Evolutionary conservation across 2,797 vertebrate genomes (phyloP).

Genomic region (Heliangelus exortis): DNA sequence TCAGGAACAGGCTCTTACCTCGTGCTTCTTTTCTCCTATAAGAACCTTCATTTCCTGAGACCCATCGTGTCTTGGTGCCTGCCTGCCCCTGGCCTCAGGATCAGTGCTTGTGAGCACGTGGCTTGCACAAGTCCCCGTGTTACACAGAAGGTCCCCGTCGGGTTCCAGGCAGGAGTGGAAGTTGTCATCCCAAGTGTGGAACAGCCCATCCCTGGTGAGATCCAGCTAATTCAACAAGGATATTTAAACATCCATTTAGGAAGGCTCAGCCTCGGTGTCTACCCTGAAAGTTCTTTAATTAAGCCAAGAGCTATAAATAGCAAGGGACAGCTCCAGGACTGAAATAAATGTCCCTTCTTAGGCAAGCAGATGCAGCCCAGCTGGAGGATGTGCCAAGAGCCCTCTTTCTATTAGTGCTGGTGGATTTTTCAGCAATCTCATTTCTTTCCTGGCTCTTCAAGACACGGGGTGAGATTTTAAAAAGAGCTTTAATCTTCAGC

Average conservation of each 20-base stretch:
- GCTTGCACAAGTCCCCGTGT: accelerated
- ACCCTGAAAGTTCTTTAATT: not conserved
- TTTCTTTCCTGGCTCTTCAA: not conserved
- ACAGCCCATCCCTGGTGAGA: not conserved
- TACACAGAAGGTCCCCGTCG: accelerated
- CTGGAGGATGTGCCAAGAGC: not conserved
- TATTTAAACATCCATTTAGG: not conserved
- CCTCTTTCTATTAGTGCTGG: not conserved
- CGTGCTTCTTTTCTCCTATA: not conserved
- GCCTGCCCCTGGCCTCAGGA: not conserved
- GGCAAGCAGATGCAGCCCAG: not conserved
- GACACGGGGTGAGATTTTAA: not conserved
- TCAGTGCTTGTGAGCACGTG: not conserved
- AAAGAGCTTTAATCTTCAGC: not conserved
- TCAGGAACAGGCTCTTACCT: not conserved
- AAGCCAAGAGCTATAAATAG: conserved; percentile 28
- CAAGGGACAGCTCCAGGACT: not conserved
- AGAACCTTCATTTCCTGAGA: not conserved
- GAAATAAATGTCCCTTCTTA: conserved; percentile 13
- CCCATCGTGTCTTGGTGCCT: accelerated
- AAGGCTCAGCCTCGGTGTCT: not conserved
- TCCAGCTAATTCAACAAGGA: not conserved
- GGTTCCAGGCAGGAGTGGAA: not conserved
- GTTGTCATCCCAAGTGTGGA: not conserved
- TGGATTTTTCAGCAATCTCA: not conserved